These are phyloP conservation scores for Eupsittula cactorum DNA, from an alignment of 2,113 vertebrate genomes.

Conservation along the genomic window DNA sequence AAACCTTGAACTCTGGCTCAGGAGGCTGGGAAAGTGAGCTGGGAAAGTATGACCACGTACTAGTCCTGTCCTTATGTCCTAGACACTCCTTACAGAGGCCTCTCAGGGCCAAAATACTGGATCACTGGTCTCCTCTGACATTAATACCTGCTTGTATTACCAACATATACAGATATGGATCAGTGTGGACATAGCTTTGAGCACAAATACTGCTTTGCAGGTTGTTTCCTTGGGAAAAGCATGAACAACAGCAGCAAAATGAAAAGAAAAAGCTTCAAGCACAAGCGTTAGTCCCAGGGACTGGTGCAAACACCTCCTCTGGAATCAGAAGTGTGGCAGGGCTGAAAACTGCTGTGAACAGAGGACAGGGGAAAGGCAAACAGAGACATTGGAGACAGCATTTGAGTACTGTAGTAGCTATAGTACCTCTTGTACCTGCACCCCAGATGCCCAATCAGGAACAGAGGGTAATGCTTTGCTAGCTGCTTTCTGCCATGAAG, in stretches of 20 bases:
- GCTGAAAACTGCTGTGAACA: background rate
- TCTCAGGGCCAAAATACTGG: background rate
- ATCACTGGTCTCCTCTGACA: background rate
- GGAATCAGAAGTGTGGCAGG: background rate
- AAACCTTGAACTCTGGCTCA: background rate
- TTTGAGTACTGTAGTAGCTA: background rate
- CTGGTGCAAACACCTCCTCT: background rate
- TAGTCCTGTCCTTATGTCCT: background rate
- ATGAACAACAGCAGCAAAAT: background rate
- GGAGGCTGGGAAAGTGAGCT: background rate
- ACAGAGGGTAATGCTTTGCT: background rate
- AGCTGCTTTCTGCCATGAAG: background rate
- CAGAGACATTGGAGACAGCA: background rate
- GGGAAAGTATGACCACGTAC: background rate
- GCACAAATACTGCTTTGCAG: background rate
- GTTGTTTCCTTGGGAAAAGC: background rate
- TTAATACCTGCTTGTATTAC: no score
- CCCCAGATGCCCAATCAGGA: background rate
- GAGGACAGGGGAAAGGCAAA: background rate
- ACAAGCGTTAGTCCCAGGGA: background rate
- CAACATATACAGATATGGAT: background rate
- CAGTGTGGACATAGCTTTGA: background rate
- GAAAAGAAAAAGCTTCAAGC: background rate
- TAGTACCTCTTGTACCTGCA: background rate
- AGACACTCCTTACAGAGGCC: background rate